phyloP scores from a whole-genome alignment of 1,140 invertebrate genomes.

The Teleopsis dalmanni region DNA sequence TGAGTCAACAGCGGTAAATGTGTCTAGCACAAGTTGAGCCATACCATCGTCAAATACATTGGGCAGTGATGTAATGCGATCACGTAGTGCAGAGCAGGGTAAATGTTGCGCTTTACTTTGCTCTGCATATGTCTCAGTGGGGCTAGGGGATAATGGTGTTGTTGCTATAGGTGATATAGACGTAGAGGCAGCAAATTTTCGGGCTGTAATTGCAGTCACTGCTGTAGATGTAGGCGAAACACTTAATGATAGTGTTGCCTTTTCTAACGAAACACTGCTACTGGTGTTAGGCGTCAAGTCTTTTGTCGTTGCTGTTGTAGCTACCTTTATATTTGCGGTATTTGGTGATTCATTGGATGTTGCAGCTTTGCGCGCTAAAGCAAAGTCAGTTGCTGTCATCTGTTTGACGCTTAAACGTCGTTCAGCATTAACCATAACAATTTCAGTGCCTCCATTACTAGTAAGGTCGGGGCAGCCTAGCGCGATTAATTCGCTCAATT shows the following conservation, averaged over 20 bases:
- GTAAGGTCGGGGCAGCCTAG: conserved; percentile 32
- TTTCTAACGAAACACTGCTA: not conserved
- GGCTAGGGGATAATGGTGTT: not conserved
- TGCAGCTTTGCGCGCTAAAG: conserved; percentile 24
- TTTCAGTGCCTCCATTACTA: conserved; percentile 10
- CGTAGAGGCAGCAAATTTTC: not conserved
- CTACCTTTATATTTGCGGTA: not conserved
- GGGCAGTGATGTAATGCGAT: conserved; percentile 9
- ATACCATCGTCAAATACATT: conserved; percentile 8
- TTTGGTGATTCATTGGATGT: conserved; percentile 16
- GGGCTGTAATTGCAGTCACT: not conserved
- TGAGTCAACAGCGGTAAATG: not conserved
- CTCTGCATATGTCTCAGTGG: not conserved
- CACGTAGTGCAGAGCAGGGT: conserved; percentile 1
- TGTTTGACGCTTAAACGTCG: conserved; percentile 37
- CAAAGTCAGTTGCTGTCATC: conserved; percentile 37
- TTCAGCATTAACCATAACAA: conserved; percentile 25
- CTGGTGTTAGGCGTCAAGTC: not conserved
- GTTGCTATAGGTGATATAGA: not conserved
- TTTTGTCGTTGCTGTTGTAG: not conserved
- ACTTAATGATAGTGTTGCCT: not conserved
- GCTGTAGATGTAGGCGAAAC: not conserved
- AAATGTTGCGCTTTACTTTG: not conserved
- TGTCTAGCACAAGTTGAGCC: conserved; percentile 6
- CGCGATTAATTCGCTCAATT: conserved; percentile 39